phyloP scores from a whole-genome alignment of 37 sponge, comb jelly and placozoan species.

The Geodia barretti region DNA sequence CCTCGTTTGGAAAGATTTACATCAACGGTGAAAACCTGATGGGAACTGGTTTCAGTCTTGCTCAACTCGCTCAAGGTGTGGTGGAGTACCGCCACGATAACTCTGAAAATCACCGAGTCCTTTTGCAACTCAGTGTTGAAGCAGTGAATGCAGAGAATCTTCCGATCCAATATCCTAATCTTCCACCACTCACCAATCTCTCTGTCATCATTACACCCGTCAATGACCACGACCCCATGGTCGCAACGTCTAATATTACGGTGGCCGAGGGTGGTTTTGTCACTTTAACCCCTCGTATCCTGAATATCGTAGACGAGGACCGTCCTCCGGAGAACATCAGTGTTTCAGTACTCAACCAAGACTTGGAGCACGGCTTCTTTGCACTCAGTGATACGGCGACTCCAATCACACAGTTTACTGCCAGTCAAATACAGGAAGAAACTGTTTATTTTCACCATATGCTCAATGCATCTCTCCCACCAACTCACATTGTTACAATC shows the following conservation, averaged over 20 bases:
- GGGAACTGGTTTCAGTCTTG: conserved; percentile 23
- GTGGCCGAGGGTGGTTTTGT: conserved; percentile 46
- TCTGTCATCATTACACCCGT: conserved; percentile 33
- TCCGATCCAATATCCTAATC: conserved; percentile 11
- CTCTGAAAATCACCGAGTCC: conserved; percentile 37
- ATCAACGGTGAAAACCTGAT: neutral
- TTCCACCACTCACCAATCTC: neutral
- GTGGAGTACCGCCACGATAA: conserved; percentile 39
- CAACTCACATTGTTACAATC: neutral
- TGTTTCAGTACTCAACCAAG: neutral
- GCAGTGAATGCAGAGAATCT: conserved; percentile 14
- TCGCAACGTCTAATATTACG: conserved; percentile 1
- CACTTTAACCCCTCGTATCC: conserved; percentile 1
- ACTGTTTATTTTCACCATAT: neutral
- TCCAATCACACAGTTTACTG: neutral
- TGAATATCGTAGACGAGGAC: conserved; percentile 39
- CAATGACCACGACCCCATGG: conserved; percentile 34
- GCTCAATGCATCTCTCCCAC: neutral
- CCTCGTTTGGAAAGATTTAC: conserved; percentile 8
- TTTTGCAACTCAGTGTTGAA: conserved; percentile 13
- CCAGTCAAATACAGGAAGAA: neutral
- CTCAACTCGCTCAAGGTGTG: conserved; percentile 9
- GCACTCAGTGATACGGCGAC: neutral
- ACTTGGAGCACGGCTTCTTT: conserved; percentile 5
- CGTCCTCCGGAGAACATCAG: conserved; percentile 16